Evolutionary conservation across 1,140 invertebrate genomes (phyloP), one percentile per base, ranked within the genome.

Genomic region (Drosophila nebulosa): DNA sequence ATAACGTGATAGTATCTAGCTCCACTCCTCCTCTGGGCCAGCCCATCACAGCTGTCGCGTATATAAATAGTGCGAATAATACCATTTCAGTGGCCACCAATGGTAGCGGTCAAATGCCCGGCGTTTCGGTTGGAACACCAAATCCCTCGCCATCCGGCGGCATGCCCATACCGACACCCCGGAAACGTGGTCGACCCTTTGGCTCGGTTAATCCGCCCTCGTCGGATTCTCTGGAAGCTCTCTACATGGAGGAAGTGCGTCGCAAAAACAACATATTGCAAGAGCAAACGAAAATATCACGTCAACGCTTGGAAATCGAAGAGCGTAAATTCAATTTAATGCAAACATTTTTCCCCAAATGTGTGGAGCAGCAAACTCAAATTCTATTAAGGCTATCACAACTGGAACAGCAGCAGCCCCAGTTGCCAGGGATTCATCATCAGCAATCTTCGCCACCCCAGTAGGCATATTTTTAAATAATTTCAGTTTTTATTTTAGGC

Each of bases 271-370:
- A 81, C 9, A 7, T 90, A 64, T 53, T 90, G n/a, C 71, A 64
- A 2, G 89, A 90, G 36, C 85, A 89, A 26, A 73, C 69, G 12
- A 86, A 90, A 64, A 90, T 90, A 21, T 74, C 74, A 18, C 65
- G 79, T 9, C 83, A 88, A 27, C 74, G 85, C 14, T 35, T 90
- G 26, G 77, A 78, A 52, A 52, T 90, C 27, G 89, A 90, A 50
- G 79, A 88, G 30, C 81, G 89, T 2, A 90, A 90, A 61, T 24
- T 90, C 2, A 77, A 75, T 27, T 52, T 90, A 10, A 72, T 90
- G 74, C 71, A 84, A 32, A 69, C 71, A 18, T 90, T 89, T 67
- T 85, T 90, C 32, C 89, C 89, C 26, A 90, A 90, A 68, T 89
- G 66, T 32, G 56, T 90, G 46, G 83, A 90, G 27, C 78, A 88